Percentiles rank a stretch among this genome's conserved stretches.
These are phyloP conservation scores for Scomberomorus guttatus DNA, from an alignment of 2,797 vertebrate species.

Conservation along the genomic window DNA sequence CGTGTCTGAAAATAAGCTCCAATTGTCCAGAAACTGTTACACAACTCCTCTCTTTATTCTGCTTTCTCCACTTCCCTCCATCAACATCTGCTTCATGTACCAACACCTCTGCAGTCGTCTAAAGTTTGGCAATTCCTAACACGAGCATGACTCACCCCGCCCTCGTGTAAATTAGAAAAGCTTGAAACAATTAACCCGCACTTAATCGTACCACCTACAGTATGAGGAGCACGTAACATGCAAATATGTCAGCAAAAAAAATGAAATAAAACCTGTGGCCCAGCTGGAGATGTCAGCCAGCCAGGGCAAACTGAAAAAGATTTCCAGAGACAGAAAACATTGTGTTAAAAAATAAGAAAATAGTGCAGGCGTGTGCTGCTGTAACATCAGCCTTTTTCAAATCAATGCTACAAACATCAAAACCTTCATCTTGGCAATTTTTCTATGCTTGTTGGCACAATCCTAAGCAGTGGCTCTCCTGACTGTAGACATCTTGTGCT, in stretches of 20 bases:
- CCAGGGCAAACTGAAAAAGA: background rate
- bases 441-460: too few relatives aligned
- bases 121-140: constrained; percentile 44
- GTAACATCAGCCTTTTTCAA: background rate
- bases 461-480: too few relatives aligned
- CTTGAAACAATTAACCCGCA: constrained; percentile 56
- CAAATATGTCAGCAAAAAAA: constrained; percentile 27
- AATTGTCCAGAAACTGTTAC: constrained; percentile 65
- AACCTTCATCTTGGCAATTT: background rate
- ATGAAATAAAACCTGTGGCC: background rate
- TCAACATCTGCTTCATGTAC: constrained; percentile 73
- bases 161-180: constrained; percentile 51
- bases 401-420: background rate
- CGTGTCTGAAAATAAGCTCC: constrained; percentile 58
- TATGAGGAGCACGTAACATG: background rate
- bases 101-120: constrained; percentile 60
- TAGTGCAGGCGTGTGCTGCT: background rate
- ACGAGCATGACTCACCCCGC: constrained; percentile 29
- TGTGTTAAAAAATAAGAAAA: background rate
- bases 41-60: constrained; percentile 63
- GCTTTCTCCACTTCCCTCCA: constrained; percentile 59
- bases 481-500: constrained; percentile 11
- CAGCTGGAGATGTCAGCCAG: background rate
- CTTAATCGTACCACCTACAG: constrained; percentile 39
- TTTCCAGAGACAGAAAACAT: background rate